phyloP scores from a whole-genome alignment of 2,797 vertebrate species.

The Arrhamphus sclerolepis region DNA sequence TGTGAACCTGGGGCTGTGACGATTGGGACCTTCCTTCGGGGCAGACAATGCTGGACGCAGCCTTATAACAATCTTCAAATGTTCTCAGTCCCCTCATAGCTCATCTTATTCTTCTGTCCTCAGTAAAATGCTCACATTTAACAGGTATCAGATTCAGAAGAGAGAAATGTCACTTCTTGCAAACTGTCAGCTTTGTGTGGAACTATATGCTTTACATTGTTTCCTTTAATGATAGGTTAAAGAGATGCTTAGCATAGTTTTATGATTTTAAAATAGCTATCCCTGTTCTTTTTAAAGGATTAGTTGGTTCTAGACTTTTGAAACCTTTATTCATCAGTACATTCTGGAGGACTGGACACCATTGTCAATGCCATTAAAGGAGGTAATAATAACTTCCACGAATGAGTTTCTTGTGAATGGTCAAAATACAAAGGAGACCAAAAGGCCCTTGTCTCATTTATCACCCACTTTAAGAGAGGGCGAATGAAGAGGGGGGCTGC shows the following conservation, averaged over 20 bases:
- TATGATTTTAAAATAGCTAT: not conserved
- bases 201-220: not conserved
- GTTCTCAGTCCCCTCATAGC: constrained; percentile 27
- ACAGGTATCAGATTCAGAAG: constrained; percentile 16
- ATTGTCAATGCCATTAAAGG: constrained; percentile 71
- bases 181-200: no score
- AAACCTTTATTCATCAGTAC: constrained; percentile 8
- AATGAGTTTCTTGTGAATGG: constrained; percentile 77
- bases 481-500: constrained; percentile 54
- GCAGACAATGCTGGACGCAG: constrained; percentile 54
- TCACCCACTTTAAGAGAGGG: constrained; percentile 76
- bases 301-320: not conserved
- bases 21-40: constrained; percentile 74
- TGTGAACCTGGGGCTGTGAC: constrained; percentile 78
- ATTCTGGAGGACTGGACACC: constrained; percentile 58
- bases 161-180: constrained; percentile 3
- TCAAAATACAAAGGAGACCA: constrained; percentile 75
- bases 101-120: constrained; percentile 18
- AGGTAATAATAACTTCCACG: constrained; percentile 72
- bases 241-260: no score
- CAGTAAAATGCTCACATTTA: constrained; percentile 19
- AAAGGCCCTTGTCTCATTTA: constrained; percentile 81
- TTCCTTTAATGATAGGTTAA: not conserved
- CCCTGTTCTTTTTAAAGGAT: not conserved
- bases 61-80: constrained; percentile 50